phyloP scores from a whole-genome alignment of 1,140 invertebrate species.

The Neotoxoptera formosana region DNA sequence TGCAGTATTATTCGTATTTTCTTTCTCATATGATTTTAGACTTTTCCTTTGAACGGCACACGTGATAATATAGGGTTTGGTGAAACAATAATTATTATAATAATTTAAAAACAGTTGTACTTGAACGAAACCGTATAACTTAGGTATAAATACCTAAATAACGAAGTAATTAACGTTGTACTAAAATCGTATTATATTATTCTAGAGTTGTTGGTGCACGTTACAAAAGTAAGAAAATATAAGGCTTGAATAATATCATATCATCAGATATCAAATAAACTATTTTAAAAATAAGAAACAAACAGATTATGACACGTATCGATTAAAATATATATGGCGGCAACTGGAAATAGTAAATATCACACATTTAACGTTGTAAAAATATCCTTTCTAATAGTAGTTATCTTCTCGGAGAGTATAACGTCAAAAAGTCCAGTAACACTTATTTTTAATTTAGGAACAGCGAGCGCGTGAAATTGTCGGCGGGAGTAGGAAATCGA shows the following conservation, averaged over 20 bases:
- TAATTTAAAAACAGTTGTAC: not conserved
- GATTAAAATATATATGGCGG: not conserved
- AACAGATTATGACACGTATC: not conserved
- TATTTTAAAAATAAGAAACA: too few species aligned
- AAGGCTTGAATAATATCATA: not conserved
- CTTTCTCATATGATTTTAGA: too few species aligned
- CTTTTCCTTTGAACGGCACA: too few species aligned
- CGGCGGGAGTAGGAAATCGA: not conserved
- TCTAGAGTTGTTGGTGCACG: not conserved
- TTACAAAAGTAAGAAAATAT: too few species aligned
- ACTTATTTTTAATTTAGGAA: not conserved
- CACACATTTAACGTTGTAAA: not conserved
- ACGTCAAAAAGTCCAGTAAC: not conserved
- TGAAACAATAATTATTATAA: not conserved
- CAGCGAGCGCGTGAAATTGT: too few species aligned
- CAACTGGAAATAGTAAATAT: not conserved
- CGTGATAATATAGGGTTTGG: too few species aligned
- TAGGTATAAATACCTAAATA: not conserved
- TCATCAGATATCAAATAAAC: too few species aligned
- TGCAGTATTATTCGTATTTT: too few species aligned
- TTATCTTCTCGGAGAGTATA: not conserved
- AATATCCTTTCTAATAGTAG: not conserved
- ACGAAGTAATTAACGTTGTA: not conserved
- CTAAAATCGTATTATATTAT: not conserved
- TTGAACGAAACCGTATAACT: not conserved